These are phyloP conservation scores for Actinia tenebrosa DNA, from an alignment of 64 coral and sea anemone species.

Conservation along the genomic window DNA sequence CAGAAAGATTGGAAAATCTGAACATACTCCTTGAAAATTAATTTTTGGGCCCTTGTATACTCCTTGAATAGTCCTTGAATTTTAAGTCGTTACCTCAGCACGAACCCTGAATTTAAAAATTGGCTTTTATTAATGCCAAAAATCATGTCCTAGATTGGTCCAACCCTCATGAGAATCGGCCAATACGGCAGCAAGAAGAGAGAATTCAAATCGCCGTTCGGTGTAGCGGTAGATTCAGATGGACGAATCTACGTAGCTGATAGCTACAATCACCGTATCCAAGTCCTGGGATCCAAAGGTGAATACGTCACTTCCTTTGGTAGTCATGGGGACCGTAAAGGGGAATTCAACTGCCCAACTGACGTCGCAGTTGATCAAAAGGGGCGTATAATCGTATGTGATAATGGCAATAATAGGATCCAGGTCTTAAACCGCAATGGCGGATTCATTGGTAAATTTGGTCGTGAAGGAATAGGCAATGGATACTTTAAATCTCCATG, in stretches of 20 bases:
- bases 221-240: constrained; percentile 66
- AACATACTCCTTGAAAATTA: no score
- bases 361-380: constrained; percentile 81
- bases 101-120: no score
- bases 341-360: constrained; percentile 98
- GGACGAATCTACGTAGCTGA: constrained; percentile 91
- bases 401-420: constrained; percentile 93
- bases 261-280: constrained; percentile 95
- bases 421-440: constrained; percentile 83
- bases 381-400: constrained; percentile 82
- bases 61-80: no score
- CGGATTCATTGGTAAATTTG: constrained; percentile 94
- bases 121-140: background rate
- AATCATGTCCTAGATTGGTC: constrained; percentile 33
- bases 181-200: constrained; percentile 96
- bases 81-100: no score
- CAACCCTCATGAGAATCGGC: constrained; percentile 84
- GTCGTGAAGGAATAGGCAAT: constrained; percentile 79
- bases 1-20: no score
- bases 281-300: constrained; percentile 73
- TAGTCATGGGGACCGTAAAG: constrained; percentile 73
- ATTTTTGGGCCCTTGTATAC: no score
- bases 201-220: constrained; percentile 96
- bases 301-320: constrained; percentile 77
- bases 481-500: constrained; percentile 97